Percentiles rank a stretch among this genome's conserved stretches.
Conservation (phyloP, 2,113 vertebrate species). For the Peromyscus polionotus region DNA sequence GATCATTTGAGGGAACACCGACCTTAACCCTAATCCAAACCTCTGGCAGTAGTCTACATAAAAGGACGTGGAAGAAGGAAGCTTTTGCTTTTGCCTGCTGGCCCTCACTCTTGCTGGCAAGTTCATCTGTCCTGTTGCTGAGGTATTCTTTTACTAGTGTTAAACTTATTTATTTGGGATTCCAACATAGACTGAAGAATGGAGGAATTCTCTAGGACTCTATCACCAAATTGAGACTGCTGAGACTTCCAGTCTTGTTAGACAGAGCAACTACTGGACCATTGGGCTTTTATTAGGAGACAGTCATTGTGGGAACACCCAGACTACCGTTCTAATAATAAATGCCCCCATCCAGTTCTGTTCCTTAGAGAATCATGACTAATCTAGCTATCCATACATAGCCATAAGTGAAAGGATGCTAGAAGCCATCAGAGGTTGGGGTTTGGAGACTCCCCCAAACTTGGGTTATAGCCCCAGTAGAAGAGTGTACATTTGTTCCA, state of each 20-base stretch:
- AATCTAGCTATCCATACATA: not conserved
- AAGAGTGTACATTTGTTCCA: not conserved
- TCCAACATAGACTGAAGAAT: not conserved
- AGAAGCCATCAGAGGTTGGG: not conserved
- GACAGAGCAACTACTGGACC: not conserved
- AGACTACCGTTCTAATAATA: not conserved
- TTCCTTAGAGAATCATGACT: not conserved
- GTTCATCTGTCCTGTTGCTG: not conserved
- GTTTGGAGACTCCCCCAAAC: not conserved
- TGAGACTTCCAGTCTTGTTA: not conserved
- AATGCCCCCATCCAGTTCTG: not conserved
- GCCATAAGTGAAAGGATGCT: not conserved
- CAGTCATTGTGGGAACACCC: not conserved
- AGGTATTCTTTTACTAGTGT: not conserved
- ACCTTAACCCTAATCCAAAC: not conserved
- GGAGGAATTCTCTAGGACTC: not conserved
- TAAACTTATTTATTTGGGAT: not conserved
- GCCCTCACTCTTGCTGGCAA: not conserved
- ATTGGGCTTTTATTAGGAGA: not conserved
- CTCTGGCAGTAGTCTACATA: not conserved
- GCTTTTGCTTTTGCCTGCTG: too few species aligned
- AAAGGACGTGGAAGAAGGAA: not conserved
- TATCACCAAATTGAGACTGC: not conserved
- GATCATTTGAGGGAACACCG: not conserved
- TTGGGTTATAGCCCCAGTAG: not conserved